phyloP scores from a whole-genome alignment of 2,797 vertebrate species.

The Crenuchus spilurus region DNA sequence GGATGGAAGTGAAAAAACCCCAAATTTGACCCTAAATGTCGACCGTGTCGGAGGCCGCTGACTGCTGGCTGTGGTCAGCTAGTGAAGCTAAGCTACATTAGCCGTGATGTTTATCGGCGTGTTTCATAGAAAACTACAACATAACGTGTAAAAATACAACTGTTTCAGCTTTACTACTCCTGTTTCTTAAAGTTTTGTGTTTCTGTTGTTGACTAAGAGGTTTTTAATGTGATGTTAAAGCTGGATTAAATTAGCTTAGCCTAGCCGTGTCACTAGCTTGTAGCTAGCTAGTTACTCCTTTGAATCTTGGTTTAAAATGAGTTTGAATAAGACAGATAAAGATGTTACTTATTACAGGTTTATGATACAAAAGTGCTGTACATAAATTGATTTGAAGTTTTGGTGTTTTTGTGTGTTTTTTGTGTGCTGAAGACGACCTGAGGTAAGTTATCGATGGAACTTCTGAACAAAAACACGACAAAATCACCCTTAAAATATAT shows the following conservation, averaged over 20 bases:
- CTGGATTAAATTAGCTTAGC: not conserved
- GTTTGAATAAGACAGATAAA: not conserved
- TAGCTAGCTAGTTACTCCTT: no score
- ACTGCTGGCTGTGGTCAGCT: conserved; percentile 34
- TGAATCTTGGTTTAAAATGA: not conserved
- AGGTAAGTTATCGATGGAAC: conserved; percentile 2
- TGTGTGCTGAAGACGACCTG: not conserved
- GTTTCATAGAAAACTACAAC: not conserved
- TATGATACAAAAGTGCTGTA: not conserved
- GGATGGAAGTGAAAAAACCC: not conserved
- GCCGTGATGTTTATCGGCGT: not conserved
- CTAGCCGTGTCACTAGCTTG: not conserved
- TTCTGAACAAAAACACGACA: no score
- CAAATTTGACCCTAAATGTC: conserved; percentile 16
- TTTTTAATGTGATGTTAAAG: not conserved
- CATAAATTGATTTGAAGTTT: not conserved
- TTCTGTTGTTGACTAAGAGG: not conserved
- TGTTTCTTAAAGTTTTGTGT: not conserved
- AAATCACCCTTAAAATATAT: no score
- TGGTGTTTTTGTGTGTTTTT: not conserved
- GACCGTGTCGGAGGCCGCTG: conserved; percentile 46
- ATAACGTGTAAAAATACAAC: not conserved
- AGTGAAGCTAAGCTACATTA: not conserved
- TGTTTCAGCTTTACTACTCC: no score
- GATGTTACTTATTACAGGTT: not conserved